Base-by-base conservation (phyloP, 2,888 invertebrate genomes). In the Acronicta leporina region DNA sequence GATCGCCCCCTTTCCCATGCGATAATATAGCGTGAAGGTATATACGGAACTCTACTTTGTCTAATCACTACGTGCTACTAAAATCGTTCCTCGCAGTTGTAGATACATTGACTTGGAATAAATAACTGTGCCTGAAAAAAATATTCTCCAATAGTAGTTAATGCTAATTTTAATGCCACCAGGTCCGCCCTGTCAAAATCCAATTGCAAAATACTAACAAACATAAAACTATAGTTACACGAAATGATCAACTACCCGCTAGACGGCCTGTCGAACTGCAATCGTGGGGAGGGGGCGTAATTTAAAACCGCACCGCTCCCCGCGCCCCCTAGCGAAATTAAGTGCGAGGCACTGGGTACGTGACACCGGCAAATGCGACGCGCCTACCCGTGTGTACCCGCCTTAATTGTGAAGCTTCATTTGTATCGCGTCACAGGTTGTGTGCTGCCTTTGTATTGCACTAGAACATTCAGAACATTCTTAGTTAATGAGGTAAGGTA, bases 321-420 rank as follows among this genome's bases (percentile, higher is more conserved):
- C 71, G 76, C 80, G 60, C 80, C 83, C 88, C 87, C 87, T 79
- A 73, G 83, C 86, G 86, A 92, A 92, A 94, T 93, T 92, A 93
- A 93, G 93, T 93, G 92, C 87, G 89, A 91, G 88, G 84, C 87
- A 89, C 86, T 86, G 83, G 89, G 83, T 83, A 89, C 91, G 93
- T 92, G 94, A 94, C 94, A 91, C 87, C 90, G 86, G 92, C 92
- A 92, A 93, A 93, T 92, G 92, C 87, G 86, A 84, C 81, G 85
- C 86, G 87, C 89, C 88, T 91, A 87, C 79, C 81, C 81, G 86
- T 89, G 88, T 90, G 87, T 88, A 84, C 87, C 82, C 85, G 86
- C 89, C 91, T 91, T 92, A 90, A 92, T 92, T 91, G 89, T 89
- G 83, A 86, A 85, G 87, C 88, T 89, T 87, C 91, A 91, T 92